Evolutionary conservation across 23 tunicate genomes (phyloP), one percentile per base, ranked within the genome.

Genomic region (Pegea sp.): DNA sequence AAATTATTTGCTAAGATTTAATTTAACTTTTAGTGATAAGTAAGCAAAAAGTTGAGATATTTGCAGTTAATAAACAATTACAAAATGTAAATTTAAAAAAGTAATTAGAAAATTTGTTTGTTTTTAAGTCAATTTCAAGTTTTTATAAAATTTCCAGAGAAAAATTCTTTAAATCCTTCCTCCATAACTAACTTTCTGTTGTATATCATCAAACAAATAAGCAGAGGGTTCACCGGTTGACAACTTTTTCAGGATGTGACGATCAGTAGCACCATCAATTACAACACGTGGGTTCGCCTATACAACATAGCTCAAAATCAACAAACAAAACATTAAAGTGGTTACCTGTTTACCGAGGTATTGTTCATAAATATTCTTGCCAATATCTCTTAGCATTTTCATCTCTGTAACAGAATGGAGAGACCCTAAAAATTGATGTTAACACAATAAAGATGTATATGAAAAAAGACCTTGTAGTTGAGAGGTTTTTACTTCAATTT

Each of bases 221-320:
- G 95, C 84, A 20, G 95, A 84, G 4, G 95, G 95, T 52, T 73
- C 84, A 2, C 73, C 77, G 58, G 60, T 58, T 52, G 64, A 66
- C 0, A 84, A 64, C 52, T 68, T 62, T 34, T 70, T 62, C 49
- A 57, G 42, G 24, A 84, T 25, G 32, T 68, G 69, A 27, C 62
- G 61, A 42, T 84, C 95, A 3, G 54, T 60, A 1, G 49, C 54
- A 0, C 59, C 46, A 26, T 84, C 84, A 3, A 84, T 49, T 4
- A 58, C 51, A 0, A 84, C 95, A 24, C 95, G 42, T 13, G 84
- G 95, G 32, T 66, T 66, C 5, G 95, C 84, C 81, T 73, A 22
- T 5, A 29, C 19, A 38, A 11, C 16, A 16, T 38, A 16, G 16
- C 11, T 38, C 13, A 8, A 16, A 38, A 8, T 11, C 16, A 11